Percentiles rank a stretch among this genome's conserved stretches.
Evolutionary conservation across 1,140 invertebrate species (phyloP).

Genomic region (Microvelia longipes): DNA sequence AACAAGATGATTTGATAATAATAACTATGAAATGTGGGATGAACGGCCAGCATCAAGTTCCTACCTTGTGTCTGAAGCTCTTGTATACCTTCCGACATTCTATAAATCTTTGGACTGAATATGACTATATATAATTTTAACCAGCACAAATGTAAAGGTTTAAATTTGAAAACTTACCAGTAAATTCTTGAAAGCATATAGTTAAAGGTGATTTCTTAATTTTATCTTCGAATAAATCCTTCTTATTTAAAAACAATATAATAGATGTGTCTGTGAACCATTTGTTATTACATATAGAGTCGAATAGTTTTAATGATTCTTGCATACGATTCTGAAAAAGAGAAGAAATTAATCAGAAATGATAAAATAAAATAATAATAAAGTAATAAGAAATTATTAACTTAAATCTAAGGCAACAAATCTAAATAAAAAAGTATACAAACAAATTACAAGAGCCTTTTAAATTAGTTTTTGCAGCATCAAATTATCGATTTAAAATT

Average conservation of each 20-base stretch:
- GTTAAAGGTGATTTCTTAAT: constrained; percentile 76
- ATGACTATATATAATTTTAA: no score
- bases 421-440: background rate
- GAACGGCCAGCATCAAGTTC: no score
- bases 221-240: constrained; percentile 91
- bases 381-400: background rate
- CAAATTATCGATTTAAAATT: no score
- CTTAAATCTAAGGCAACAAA: background rate
- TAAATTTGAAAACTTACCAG: no score
- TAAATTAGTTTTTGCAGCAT: no score
- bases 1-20: no score
- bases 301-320: constrained; percentile 88
- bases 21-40: no score
- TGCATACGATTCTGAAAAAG: constrained; percentile 50
- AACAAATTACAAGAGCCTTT: background rate
- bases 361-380: background rate
- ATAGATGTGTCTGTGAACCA: constrained; percentile 98
- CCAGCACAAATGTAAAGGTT: no score
- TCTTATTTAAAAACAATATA: constrained; percentile 91
- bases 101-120: no score
- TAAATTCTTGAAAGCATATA: constrained; percentile 89
- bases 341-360: background rate
- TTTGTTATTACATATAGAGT: constrained; percentile 94
- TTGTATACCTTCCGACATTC: no score
- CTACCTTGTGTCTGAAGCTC: no score